A percentile compares a stretch with the other conserved stretches of the same genome.
These are phyloP conservation scores for Stenodema calcarata DNA, from an alignment of 2,888 invertebrate genomes.

Conservation along the genomic window DNA sequence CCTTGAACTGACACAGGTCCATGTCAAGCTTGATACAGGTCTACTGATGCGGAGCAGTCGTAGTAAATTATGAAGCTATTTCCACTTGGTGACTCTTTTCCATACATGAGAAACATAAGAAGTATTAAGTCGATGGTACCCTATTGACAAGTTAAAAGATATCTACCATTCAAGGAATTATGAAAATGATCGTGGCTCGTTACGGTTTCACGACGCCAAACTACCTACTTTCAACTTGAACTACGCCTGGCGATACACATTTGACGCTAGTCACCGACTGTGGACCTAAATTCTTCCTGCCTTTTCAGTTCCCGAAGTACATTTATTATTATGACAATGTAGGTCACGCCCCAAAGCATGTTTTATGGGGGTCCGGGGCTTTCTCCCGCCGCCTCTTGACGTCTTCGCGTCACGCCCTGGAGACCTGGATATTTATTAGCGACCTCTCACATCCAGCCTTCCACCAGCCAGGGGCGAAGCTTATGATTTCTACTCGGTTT, in stretches of 20 bases:
- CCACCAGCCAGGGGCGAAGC: not conserved
- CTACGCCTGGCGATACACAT: not conserved
- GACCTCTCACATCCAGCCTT: not conserved
- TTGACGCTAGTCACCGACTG: not conserved
- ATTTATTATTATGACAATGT: constrained; percentile 37
- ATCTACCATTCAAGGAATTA: too few relatives aligned
- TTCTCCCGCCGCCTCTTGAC: constrained; percentile 26
- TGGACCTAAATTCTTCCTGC: not conserved
- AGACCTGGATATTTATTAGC: constrained; percentile 31
- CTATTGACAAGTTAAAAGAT: too few relatives aligned
- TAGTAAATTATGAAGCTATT: too few relatives aligned
- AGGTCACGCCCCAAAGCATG: constrained; percentile 37
- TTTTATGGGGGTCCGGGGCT: constrained; percentile 11
- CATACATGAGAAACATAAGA: not conserved
- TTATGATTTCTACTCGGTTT: constrained; percentile 22
- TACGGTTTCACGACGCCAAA: too few relatives aligned
- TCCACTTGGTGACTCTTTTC: not conserved
- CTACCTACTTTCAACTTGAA: not conserved
- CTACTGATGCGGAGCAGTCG: not conserved
- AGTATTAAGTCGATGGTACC: too few relatives aligned
- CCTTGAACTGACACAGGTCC: constrained; percentile 9
- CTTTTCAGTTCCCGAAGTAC: not conserved
- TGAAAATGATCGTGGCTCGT: too few relatives aligned
- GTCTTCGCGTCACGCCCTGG: constrained; percentile 11
- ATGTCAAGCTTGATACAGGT: too few relatives aligned